A percentile compares a stretch with the other conserved stretches of the same genome.
Evolutionary conservation across 2,113 vertebrate genomes (phyloP).

Genomic region (Chiloscyllium plagiosum): DNA sequence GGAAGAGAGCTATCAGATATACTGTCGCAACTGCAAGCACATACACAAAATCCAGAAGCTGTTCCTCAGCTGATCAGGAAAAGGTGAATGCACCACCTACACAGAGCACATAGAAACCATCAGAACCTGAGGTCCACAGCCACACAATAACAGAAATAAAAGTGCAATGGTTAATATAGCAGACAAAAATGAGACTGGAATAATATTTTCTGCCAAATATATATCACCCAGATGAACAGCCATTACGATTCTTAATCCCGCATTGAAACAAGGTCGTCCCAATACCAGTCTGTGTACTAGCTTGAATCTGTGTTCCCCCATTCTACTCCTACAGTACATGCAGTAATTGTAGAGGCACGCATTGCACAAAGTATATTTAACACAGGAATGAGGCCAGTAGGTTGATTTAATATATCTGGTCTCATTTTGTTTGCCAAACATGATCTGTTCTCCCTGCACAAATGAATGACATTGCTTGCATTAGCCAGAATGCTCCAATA

Average conservation of each 20-base stretch:
- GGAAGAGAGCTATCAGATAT: no score
- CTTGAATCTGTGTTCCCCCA: not conserved
- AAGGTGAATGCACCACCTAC: no score
- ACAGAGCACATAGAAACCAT: no score
- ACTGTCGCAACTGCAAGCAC: no score
- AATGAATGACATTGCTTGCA: not conserved
- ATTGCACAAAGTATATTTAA: not conserved
- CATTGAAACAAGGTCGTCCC: not conserved
- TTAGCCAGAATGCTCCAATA: not conserved
- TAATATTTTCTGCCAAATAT: no score
- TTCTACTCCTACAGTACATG: not conserved
- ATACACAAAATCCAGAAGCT: no score
- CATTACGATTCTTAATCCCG: not conserved
- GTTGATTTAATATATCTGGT: not conserved
- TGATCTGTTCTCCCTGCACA: not conserved
- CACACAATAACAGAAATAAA: no score
- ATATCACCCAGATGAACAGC: not conserved
- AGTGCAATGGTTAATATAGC: no score
- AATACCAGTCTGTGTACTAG: not conserved
- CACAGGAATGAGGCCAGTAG: not conserved
- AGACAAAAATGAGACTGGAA: no score
- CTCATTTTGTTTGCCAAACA: not conserved
- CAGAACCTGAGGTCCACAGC: no score
- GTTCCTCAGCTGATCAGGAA: no score
- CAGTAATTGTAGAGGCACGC: not conserved